Base-by-base conservation (phyloP, 2,797 vertebrate genomes). In the Knipowitschia caucasica region DNA sequence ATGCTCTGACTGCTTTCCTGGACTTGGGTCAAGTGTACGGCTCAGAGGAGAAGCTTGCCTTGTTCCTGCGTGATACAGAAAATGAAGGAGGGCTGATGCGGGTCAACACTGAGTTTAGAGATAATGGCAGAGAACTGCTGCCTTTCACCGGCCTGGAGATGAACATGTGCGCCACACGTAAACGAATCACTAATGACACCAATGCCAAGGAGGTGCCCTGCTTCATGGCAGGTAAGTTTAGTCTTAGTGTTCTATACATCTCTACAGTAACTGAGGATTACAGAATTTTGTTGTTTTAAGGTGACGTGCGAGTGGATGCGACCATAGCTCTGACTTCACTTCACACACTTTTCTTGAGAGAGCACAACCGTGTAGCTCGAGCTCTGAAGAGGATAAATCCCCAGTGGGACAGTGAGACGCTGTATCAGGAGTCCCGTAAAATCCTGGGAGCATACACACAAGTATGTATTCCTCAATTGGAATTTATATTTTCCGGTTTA, bases 341-440 rank as follows among this genome's bases (percentile, higher is more conserved):
- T 2, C 94, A 97, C 76, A 92, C 89, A 0, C 29, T 97, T 30
- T 71, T 96, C 35, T 0, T 96, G 38, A 80, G 93, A 3, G 93
- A 97, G 26, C 95, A 98, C 81, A 98, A 95, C 66, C 88, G 88
- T 1, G 59, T 98, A 72, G 92, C 77, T 0, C 60, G n/a, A 0
- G 78, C 64, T 1, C 82, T 98, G 43, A 78, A 54, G 18, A 12
- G 25, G 3, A 57, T 94, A 38, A 98, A 98, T 59, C 91, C 92
- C 2, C 51, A 67, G 0, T 98, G 95, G 96, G 53, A 66, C 1
- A 91, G 91, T 45, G 94, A 97, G 56, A 89, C 53, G 20, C 69
- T 94, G 25, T 95, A 92, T 67, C 92, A 97, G 53, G 94, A 96
- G 75, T 56, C 88, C 0, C 83, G 92, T 14, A 98, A 94, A 67